These are phyloP conservation scores for Acromyrmex echinatior DNA, from an alignment of 1,140 invertebrate species.

Conservation along the genomic window DNA sequence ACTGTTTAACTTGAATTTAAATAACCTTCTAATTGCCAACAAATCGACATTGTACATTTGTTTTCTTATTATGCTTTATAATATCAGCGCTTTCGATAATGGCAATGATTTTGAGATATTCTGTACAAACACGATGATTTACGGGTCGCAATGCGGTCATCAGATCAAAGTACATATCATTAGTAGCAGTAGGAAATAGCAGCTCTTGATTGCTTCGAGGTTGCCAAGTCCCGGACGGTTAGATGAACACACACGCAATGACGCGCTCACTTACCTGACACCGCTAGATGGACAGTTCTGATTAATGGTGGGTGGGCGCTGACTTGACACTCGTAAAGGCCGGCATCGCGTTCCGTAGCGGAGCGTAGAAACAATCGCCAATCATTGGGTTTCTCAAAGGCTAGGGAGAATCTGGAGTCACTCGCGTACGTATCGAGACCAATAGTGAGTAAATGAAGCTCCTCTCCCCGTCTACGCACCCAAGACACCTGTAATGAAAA, in stretches of 20 bases:
- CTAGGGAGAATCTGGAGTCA: conserved; percentile 92
- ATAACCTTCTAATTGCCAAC: background rate
- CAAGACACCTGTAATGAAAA: conserved; percentile 90
- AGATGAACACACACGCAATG: conserved; percentile 38
- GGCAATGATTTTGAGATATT: background rate
- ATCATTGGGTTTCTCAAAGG: conserved; percentile 92
- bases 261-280: conserved; percentile 89
- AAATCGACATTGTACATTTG: background rate
- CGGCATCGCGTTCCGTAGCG: conserved; percentile 91
- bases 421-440: conserved; percentile 93
- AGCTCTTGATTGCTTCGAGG: conserved; percentile 63
- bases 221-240: conserved; percentile 56
- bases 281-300: conserved; percentile 90
- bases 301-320: conserved; percentile 92
- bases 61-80: background rate
- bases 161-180: conserved; percentile 70
- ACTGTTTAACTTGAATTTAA: background rate
- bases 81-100: background rate
- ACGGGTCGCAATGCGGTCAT: conserved; percentile 60
- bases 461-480: conserved; percentile 91
- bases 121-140: conserved; percentile 60
- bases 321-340: conserved; percentile 93
- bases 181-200: conserved; percentile 51
- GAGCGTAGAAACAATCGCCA: conserved; percentile 92
- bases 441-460: conserved; percentile 92